phyloP scores from a whole-genome alignment of 1,140 invertebrate genomes.

The Drosophila fuyamai region DNA sequence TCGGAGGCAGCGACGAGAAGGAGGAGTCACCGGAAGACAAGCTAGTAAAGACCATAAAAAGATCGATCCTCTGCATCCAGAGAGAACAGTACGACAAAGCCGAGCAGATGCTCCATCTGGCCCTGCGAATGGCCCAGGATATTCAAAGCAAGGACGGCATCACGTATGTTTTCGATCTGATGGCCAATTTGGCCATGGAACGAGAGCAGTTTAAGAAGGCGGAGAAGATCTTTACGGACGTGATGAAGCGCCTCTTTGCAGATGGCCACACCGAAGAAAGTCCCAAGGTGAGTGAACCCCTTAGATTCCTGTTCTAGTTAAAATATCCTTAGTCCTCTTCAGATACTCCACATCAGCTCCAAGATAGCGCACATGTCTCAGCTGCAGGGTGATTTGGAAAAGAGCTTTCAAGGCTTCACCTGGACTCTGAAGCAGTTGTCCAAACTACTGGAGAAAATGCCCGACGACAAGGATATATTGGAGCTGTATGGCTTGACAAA shows the following conservation, averaged over 20 bases:
- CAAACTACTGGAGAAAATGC: constrained; percentile 72
- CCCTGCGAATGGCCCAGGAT: constrained; percentile 92
- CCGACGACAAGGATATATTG: constrained; percentile 67
- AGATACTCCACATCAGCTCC: constrained; percentile 86
- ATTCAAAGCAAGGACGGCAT: constrained; percentile 90
- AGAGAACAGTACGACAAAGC: constrained; percentile 91
- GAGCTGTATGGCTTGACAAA: constrained; percentile 86
- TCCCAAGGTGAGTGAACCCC: constrained; percentile 87
- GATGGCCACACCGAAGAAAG: constrained; percentile 90
- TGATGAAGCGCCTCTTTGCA: constrained; percentile 91
- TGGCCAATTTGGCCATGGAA: constrained; percentile 95
- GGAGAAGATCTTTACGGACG: constrained; percentile 92
- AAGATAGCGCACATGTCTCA: constrained; percentile 89
- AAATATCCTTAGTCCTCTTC: not conserved
- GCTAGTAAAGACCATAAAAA: constrained; percentile 90
- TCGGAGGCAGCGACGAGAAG: constrained; percentile 64
- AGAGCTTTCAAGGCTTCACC: constrained; percentile 89
- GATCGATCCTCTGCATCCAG: constrained; percentile 90
- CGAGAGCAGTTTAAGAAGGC: constrained; percentile 91
- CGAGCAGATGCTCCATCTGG: constrained; percentile 93
- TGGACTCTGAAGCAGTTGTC: constrained; percentile 90
- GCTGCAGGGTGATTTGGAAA: constrained; percentile 86
- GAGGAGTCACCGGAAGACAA: constrained; percentile 87
- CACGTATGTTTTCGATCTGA: constrained; percentile 94
- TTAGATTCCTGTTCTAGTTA: not conserved